phyloP scores from a whole-genome alignment of 1,140 invertebrate genomes.

The Saxidomus purpurata region DNA sequence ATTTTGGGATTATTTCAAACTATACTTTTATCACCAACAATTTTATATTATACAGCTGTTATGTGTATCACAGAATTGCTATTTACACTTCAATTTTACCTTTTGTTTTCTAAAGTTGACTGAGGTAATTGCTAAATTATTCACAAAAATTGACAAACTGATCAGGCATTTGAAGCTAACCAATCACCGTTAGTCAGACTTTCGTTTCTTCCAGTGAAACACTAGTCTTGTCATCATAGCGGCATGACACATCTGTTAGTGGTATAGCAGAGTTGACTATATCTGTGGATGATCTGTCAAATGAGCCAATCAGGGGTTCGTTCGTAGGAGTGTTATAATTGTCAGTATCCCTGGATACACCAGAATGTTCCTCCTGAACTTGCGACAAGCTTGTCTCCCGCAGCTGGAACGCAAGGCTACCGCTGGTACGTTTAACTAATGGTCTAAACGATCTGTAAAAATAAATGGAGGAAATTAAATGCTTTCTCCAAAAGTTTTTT shows the following conservation, averaged over 20 bases:
- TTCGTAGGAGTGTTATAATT: constrained; percentile 55
- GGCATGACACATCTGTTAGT: neutral
- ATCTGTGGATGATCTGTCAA: neutral
- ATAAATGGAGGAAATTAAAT: neutral
- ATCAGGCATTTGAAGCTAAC: too few relatives aligned
- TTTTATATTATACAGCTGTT: too few relatives aligned
- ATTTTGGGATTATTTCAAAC: too few relatives aligned
- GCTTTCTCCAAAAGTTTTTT: too few relatives aligned
- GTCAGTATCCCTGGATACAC: constrained; percentile 48
- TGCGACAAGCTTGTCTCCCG: constrained; percentile 45
- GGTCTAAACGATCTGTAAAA: constrained; percentile 6
- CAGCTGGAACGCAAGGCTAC: constrained; percentile 28
- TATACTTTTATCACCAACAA: too few relatives aligned
- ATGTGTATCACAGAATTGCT: too few relatives aligned
- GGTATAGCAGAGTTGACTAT: neutral
- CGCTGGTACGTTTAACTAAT: constrained; percentile 18
- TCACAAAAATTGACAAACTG: too few relatives aligned
- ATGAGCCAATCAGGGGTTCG: constrained; percentile 16
- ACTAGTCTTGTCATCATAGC: neutral
- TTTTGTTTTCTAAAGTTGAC: too few relatives aligned
- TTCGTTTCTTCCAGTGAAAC: neutral
- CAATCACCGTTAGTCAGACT: neutral
- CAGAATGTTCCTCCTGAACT: constrained; percentile 56
- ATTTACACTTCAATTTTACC: too few relatives aligned
- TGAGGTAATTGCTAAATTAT: too few relatives aligned